Evolutionary conservation across 2,113 vertebrate genomes (phyloP), one percentile per base, ranked within the genome.

Genomic region (Deroptyus accipitrinus): DNA sequence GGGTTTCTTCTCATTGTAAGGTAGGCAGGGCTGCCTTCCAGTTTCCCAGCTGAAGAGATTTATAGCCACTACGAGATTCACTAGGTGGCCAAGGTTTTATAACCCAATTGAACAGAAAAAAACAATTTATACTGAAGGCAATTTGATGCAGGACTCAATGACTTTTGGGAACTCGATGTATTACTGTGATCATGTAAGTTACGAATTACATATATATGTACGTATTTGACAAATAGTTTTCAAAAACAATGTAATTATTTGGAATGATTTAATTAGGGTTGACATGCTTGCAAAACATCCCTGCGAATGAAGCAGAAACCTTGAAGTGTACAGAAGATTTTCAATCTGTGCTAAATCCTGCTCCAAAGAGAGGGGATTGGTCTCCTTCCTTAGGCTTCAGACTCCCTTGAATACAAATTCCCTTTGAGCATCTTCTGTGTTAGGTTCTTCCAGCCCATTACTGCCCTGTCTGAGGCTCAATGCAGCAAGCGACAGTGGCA

Each of bases 1-100:
- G 90, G 75, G 74, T 95, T 96, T 84, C 94, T 95, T 84, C 94
- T 89, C 95, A 94, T 96, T 97, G 95, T 94, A 94, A 96, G 95
- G 91, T 96, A 95, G 92, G 77, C 77, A 97, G 92, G 96, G 92
- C 94, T 96, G 92, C 94, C 77, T 96, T 94, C 96, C 92, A 94
- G 95, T 91, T 97, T 96, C 94, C 95, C 96, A 95, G 95, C 83
- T 96, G 96, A 91, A 94, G 74, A 97, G 96, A 96, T 96, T 97
- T 96, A 97, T 96, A 92, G 81, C 88, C 55, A 10, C 83, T 86
- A 97, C 92, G 78, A 96, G 89, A 83, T 96, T 95, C 94, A 94
- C 92, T 96, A 94, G 94, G 92, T 96, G 92, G 94, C 94, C 95
- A 95, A 93, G 77, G 95, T 92, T 97, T 95, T 96, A 66, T 94